Evolutionary conservation across 37 sponge, comb jelly and placozoan genomes (phyloP).

Genomic region (Hexactinellida sp.): DNA sequence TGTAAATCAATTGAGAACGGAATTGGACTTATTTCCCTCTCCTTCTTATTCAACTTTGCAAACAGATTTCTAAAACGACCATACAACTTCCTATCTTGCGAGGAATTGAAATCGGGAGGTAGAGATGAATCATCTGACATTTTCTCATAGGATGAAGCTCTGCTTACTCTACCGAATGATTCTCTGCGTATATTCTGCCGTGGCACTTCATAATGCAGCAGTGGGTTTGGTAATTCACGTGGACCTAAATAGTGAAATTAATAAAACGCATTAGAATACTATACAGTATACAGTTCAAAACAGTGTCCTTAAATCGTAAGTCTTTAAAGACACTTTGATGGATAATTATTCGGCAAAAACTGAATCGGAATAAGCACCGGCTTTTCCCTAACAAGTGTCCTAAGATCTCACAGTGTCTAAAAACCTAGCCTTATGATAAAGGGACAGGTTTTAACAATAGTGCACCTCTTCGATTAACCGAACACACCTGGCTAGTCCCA

Average conservation of each 20-base stretch:
- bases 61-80: background rate
- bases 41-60: background rate
- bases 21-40: background rate
- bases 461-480: too few relatives aligned
- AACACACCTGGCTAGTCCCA: too few relatives aligned
- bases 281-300: background rate
- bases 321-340: too few relatives aligned
- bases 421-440: too few relatives aligned
- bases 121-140: background rate
- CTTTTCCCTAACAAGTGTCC: too few relatives aligned
- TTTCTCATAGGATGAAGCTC: background rate
- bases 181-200: background rate
- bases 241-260: background rate
- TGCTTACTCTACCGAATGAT: background rate
- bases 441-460: too few relatives aligned
- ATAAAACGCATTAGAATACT: background rate
- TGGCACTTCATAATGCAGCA: background rate
- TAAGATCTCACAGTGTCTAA: too few relatives aligned
- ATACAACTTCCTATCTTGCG: background rate
- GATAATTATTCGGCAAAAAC: too few relatives aligned
- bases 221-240: background rate
- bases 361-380: too few relatives aligned
- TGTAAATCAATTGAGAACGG: background rate
- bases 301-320: too few relatives aligned
- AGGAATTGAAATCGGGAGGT: background rate